Base-by-base conservation (phyloP, 2,113 vertebrate genomes). In the Actinemys pallida region DNA sequence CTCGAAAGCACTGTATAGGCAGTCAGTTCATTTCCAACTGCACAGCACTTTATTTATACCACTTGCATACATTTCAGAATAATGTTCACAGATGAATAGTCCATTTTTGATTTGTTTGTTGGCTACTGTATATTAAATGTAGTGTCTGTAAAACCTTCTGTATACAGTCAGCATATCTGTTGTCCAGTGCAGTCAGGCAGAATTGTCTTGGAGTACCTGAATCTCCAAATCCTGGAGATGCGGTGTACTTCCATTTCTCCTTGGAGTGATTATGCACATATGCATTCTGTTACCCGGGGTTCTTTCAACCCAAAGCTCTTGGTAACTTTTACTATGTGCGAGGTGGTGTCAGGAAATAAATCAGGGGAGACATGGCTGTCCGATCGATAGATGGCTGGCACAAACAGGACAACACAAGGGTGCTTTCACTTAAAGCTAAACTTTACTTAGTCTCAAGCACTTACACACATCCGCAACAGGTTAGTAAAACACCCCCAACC, bases 21-120 rank as follows among this genome's bases (percentile, higher is more conserved):
- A 54, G 80, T 25, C 49, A 54, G 87, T 81, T 86, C 1, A 69
- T 96, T 96, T 88, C 0, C 0, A 88, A 79, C 14, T 29, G 69
- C 25, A 25, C 2, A 87, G 19, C 17, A 29, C 8, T 81, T 93
- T 86, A 90, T 31, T 81, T 83, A 84, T 35, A 19, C 5, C 7
- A 87, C 50, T 93, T 87, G 42, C 49, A 47, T 81, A 56, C 78
- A 81, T 10, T 90, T 91, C 39, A 84, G 39, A 49, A 53, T 62
- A 4, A 57, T 84, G 16, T 14, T 81, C 42, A 10, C 9, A 65
- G 50, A 10, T 81, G 24, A 90, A 87, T 20, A 86, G 2, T 27
- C 27, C 53, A 31, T 84, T 94, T 86, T 49, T 92, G 54, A 27
- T 92, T 92, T 90, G 29, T 93, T 59, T 62, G 52, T 56, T 72